phyloP scores from a whole-genome alignment of 2,888 invertebrate genomes.

The Perithous albicinctus region DNA sequence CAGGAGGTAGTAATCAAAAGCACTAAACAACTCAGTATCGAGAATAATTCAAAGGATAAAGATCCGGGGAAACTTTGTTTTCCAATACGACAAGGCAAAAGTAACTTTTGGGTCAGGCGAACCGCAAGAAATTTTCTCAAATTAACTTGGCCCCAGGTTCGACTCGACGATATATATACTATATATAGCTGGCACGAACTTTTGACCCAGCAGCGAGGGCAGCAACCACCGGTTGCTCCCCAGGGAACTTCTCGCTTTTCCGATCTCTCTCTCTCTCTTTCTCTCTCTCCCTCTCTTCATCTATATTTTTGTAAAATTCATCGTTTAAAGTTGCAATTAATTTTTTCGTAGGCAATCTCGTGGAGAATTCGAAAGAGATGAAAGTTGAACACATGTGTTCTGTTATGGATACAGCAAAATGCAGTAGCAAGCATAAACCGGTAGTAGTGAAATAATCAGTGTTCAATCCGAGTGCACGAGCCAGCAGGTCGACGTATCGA shows the following conservation, averaged over 20 bases:
- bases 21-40: not conserved
- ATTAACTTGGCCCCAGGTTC: conserved; percentile 4
- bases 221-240: conserved; percentile 68
- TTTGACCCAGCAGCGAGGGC: conserved; percentile 66
- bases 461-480: conserved; percentile 24
- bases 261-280: conserved; percentile 25
- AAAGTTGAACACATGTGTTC: not conserved
- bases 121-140: conserved; percentile 1
- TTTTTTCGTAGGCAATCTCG: conserved; percentile 43
- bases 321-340: conserved; percentile 46
- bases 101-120: not conserved
- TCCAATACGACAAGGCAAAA: not conserved
- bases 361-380: conserved; percentile 4
- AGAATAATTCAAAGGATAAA: not conserved
- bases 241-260: conserved; percentile 54
- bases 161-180: no score
- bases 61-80: not conserved
- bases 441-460: conserved; percentile 30
- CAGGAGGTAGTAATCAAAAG: not conserved
- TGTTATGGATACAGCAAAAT: no score
- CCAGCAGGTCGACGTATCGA: conserved; percentile 46
- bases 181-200: conserved; percentile 62
- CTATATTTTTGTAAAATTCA: conserved; percentile 49
- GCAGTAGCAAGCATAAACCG: not conserved
- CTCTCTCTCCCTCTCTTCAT: not conserved